Percentiles rank a stretch among this genome's conserved stretches.
These are phyloP conservation scores for Oscheius onirici DNA, from an alignment of 2,888 invertebrate species.

Conservation along the genomic window DNA sequence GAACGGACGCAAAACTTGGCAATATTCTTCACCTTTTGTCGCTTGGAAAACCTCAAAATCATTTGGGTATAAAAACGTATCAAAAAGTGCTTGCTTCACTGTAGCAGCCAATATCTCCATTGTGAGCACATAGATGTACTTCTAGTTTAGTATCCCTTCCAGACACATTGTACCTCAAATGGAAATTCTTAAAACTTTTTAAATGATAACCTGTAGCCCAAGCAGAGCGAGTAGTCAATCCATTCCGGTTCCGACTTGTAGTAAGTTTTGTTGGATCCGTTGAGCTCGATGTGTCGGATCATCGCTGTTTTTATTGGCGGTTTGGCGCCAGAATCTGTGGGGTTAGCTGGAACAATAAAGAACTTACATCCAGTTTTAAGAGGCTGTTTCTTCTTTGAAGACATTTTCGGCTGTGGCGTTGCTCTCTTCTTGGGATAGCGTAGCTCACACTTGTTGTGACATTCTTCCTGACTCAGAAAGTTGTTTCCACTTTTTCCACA, in stretches of 20 bases:
- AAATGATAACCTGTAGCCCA: slow-evolving; percentile 58
- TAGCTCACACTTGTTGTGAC: slow-evolving; percentile 42
- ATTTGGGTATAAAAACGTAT: too few relatives aligned
- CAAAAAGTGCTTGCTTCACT: slow-evolving; percentile 43
- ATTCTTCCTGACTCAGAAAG: slow-evolving; percentile 59
- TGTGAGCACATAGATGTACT: slow-evolving; percentile 61
- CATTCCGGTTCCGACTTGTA: slow-evolving; percentile 61
- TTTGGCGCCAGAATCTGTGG: slow-evolving; percentile 46
- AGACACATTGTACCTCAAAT: slow-evolving; percentile 58
- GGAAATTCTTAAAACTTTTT: not conserved
- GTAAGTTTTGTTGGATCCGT: slow-evolving; percentile 52
- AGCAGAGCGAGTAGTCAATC: slow-evolving; percentile 62
- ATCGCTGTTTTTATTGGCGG: slow-evolving; percentile 49
- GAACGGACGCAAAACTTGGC: slow-evolving; percentile 57
- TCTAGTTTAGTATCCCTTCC: slow-evolving; percentile 60
- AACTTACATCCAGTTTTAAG: slow-evolving; percentile 27
- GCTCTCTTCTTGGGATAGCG: slow-evolving; percentile 23
- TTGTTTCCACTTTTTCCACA: slow-evolving; percentile 65
- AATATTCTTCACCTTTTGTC: slow-evolving; percentile 60
- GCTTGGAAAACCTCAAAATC: slow-evolving; percentile 22
- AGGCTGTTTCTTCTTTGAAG: slow-evolving; percentile 10
- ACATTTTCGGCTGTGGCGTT: not conserved
- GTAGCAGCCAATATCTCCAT: slow-evolving; percentile 52
- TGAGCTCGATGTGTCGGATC: slow-evolving; percentile 45
- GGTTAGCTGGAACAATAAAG: not conserved